phyloP scores from a whole-genome alignment of 1,140 invertebrate species.

The Dryas iulia region DNA sequence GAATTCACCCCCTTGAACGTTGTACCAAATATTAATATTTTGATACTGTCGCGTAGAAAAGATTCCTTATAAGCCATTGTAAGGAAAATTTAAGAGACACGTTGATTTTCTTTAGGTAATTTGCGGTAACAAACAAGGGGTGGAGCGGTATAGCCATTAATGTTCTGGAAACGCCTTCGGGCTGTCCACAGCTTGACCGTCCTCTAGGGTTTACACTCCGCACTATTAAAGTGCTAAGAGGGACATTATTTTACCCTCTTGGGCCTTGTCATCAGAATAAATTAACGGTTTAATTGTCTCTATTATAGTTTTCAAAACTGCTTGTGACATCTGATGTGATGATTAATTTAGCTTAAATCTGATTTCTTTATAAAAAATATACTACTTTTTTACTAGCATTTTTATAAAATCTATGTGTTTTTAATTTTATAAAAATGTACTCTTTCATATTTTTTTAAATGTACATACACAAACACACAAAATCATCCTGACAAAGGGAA shows the following conservation, averaged over 20 bases:
- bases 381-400: background rate
- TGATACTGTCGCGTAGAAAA: constrained; percentile 42
- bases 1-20: constrained; percentile 65
- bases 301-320: constrained; percentile 45
- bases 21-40: constrained; percentile 72
- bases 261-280: constrained; percentile 67
- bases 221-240: constrained; percentile 76
- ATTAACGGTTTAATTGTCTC: constrained; percentile 69
- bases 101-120: constrained; percentile 68
- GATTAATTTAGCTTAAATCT: constrained; percentile 1
- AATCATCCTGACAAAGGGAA: constrained; percentile 53
- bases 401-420: constrained; percentile 1
- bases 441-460: background rate
- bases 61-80: constrained; percentile 32
- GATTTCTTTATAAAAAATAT: background rate
- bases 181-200: constrained; percentile 63
- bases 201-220: constrained; percentile 50
- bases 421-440: background rate
- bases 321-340: constrained; percentile 20
- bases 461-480: background rate
- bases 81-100: constrained; percentile 12
- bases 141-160: constrained; percentile 56
- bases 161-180: constrained; percentile 62
- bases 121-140: constrained; percentile 72
- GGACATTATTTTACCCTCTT: constrained; percentile 66